Evolutionary conservation across 2,888 invertebrate species (phyloP).

Genomic region (Chrysolina haemoptera): DNA sequence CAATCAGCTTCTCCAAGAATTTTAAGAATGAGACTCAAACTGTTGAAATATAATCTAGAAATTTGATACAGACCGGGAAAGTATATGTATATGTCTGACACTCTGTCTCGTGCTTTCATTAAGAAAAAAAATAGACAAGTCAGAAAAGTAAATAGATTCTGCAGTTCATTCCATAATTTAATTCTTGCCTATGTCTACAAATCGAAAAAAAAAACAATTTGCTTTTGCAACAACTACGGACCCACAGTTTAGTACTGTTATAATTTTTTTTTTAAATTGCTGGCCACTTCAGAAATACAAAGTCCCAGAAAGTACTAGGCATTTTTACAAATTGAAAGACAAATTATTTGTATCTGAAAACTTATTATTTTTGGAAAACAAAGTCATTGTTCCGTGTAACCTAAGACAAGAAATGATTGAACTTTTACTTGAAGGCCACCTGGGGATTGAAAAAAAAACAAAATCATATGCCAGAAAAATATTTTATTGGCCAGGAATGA

Average conservation of each 20-base stretch:
- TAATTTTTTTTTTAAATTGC: background rate
- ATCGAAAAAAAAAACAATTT: slow-evolving; percentile 9
- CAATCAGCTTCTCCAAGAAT: too few species aligned
- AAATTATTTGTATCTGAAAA: slow-evolving; percentile 20
- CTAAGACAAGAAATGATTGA: slow-evolving; percentile 16
- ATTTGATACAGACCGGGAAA: too few species aligned
- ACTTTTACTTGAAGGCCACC: slow-evolving; percentile 13
- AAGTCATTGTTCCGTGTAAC: too few species aligned
- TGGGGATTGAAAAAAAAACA: background rate
- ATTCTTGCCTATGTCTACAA: background rate
- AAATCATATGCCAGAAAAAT: background rate
- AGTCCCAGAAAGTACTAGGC: background rate
- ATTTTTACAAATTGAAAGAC: background rate
- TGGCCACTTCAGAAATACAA: slow-evolving; percentile 23
- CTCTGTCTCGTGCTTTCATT: background rate
- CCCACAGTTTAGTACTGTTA: background rate
- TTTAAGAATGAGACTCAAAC: too few species aligned
- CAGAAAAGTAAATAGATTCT: slow-evolving; percentile 13
- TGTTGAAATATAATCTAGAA: too few species aligned
- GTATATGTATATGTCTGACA: background rate
- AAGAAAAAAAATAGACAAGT: slow-evolving; percentile 6
- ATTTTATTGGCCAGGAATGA: background rate
- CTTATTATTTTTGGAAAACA: slow-evolving; percentile 5
- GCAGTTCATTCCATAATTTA: slow-evolving; percentile 18
- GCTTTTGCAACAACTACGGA: background rate